Base-by-base conservation (phyloP, 2,797 vertebrate genomes). In the Mastacembelus armatus region DNA sequence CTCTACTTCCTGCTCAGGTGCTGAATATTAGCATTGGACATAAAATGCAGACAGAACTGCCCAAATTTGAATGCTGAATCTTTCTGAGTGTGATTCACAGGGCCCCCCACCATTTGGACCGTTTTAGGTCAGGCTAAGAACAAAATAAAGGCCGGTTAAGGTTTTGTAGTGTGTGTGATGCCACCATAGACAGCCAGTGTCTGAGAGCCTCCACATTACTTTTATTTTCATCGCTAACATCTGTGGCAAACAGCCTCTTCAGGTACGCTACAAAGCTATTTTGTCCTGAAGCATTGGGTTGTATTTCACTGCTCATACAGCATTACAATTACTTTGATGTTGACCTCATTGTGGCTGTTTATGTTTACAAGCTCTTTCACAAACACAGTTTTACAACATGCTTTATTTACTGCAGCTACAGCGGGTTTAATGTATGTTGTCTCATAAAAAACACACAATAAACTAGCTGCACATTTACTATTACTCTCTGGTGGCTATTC, bases 321-420 rank as follows among this genome's bases (percentile, higher is more conserved):
- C 70, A 73, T 89, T 80, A 88, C 88, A 87, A 79, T 89, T 84
- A 87, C 84, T 86, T 78, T 81, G 84, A 91, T 83, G 86, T 90
- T 88, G 88, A 91, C 89, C 91, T 90, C 85, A 88, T 87, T 90
- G 88, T 62, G 55, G 83, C 86, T 84, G 84, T 87, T 92, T 87
- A 88, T 88, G 88, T 93, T 94, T 94, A 94, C 92, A 93, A 93
- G 91, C 92, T 89, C 88, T 86, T 90, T 88, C 84, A 88, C 85
- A 57, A 92, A 86, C 81, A 75, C 59, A 59, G 65, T 84, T 92
- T 92, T 91, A 91, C 90, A 90, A 66, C 89, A 44, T 40, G 49
- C 84, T 87, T 89, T 92, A 92, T 94, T 93, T 93, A 94, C 92
- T 90, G 88, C 88, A 85, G 85, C 87, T 72, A 81, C 85, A 70